Base-by-base conservation (phyloP, 2,113 vertebrate genomes). In the Phyllostomus hastatus region DNA sequence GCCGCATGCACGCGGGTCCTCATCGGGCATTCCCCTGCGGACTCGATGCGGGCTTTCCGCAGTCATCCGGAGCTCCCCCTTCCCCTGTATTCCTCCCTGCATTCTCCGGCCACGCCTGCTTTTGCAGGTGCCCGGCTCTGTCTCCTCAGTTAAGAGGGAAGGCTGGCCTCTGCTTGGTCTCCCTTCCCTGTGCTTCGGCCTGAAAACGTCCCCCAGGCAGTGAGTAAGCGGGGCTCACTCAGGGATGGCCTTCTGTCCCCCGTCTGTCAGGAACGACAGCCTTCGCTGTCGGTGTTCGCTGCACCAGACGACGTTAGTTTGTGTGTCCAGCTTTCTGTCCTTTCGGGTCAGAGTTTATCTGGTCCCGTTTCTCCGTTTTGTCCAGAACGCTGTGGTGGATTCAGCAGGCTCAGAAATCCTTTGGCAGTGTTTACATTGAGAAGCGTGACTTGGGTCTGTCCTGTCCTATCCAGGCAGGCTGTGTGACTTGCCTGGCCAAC, bases 141-240 rank as follows among this genome's bases (percentile, higher is more conserved):
- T 67, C 15, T n/a, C 19, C 35, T 81, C 33, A 31, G 10, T 38
- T 59, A 43, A 41, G 4, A 83, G 16, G 43, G 38, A 76, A 33
- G 75, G 15, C 35, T 38, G 38, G 15, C 12, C 10, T 17, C 35
- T 52, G 24, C 31, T 16, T 57, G 20, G 12, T 10, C 33, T 76
- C 75, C 20, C 7, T 41, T 76, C 24, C 14, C n/a, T 26, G 24
- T 43, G 48, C 28, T 16, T 2, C 26, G 6, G 4, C 22, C 43
- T 46, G 20, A 31, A 85, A n/a, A 70, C 11, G 46, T 66, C 17
- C 28, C 28, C 10, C 2, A 10, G 33, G 41, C 6, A 43, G 11
- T 70, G 41, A 43, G 22, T 43, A 14, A 64, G 14, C 1, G n/a
- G 59, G n/a, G 10, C 10, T 31, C 0, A 3, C 22, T 2, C 3